Evolutionary conservation across 2,888 invertebrate genomes (phyloP), one percentile per base, ranked within the genome.

Genomic region (Hipparchia sbordonii): DNA sequence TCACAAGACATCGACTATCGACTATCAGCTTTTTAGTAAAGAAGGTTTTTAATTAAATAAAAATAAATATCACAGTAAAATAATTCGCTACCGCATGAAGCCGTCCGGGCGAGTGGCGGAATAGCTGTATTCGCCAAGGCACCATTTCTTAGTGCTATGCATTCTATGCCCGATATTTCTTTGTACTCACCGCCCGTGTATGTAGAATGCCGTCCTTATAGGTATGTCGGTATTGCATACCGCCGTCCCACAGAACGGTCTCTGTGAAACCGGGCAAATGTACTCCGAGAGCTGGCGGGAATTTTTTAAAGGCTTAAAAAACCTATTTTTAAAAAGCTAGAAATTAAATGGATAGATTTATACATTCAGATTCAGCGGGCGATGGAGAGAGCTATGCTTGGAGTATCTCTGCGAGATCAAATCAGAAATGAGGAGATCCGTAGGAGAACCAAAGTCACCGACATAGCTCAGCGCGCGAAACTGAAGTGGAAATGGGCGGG

Each of bases 101-200:
- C 85, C 80, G 79, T 89, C 89, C 89, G 74, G 77, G 75, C 82
- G 85, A 87, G 89, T 90, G 89, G 87, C 82, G 85, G 90, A 88
- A 92, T 91, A 89, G 91, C 86, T 88, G 90, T 90, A 88, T 87
- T 79, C 84, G 84, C 85, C 82, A 60, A 85, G 80, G 84, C 85
- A 87, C 85, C 85, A 82, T 86, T 87, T 88, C 89, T 83, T 77
- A 78, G 85, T 84, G 90, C 84, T 90, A 93, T 93, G 86, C 89
- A 77, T 82, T 80, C 82, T 87, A 92, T 91, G 89, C 80, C 79
- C 80, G 88, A 81, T 80, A 89, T 87, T 84, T 85, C 91, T 93
- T 93, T 93, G 91, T 87, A 82, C 74, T 79, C 78, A 86, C 92
- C 92, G 92, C 81, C 80, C 68, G 57, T 74, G 78, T 80, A 79